A percentile compares a stretch with the other conserved stretches of the same genome.
These are phyloP conservation scores for Neodiprion lecontei DNA, from an alignment of 1,140 invertebrate genomes.

Conservation along the genomic window DNA sequence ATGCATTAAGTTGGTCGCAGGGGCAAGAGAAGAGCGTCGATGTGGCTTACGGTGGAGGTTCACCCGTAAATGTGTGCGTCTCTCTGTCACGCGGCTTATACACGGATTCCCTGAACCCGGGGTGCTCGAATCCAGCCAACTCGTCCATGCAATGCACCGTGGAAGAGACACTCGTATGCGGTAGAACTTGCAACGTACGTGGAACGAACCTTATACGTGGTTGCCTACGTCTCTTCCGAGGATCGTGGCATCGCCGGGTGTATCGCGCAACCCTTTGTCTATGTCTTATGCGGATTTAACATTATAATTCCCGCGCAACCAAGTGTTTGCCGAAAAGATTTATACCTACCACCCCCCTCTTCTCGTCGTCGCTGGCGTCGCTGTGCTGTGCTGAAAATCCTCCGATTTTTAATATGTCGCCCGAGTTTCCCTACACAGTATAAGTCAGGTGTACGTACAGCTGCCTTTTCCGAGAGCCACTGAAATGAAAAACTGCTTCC, in stretches of 20 bases:
- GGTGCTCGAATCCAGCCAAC: too few species aligned
- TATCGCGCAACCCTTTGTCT: not conserved
- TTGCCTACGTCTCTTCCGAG: not conserved
- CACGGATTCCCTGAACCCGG: not conserved
- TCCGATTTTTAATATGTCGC: conserved; percentile 2
- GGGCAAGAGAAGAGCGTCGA: not conserved
- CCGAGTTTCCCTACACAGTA: not conserved
- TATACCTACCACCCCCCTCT: not conserved
- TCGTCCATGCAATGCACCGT: too few species aligned
- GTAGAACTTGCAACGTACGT: not conserved
- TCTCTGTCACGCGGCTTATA: not conserved
- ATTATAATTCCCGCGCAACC: not conserved
- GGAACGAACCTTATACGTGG: not conserved
- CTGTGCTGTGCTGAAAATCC: not conserved
- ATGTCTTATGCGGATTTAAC: not conserved
- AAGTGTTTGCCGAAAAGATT: not conserved
- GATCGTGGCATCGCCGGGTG: not conserved
- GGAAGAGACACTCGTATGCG: not conserved
- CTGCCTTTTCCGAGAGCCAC: too few species aligned
- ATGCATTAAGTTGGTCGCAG: not conserved
- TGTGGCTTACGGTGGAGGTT: not conserved
- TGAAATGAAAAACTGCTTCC: too few species aligned
- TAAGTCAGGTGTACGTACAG: too few species aligned
- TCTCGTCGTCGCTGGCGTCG: too few species aligned
- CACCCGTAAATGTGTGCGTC: not conserved